phyloP scores from a whole-genome alignment of 1,140 invertebrate species.

The Drosophila arizonae region DNA sequence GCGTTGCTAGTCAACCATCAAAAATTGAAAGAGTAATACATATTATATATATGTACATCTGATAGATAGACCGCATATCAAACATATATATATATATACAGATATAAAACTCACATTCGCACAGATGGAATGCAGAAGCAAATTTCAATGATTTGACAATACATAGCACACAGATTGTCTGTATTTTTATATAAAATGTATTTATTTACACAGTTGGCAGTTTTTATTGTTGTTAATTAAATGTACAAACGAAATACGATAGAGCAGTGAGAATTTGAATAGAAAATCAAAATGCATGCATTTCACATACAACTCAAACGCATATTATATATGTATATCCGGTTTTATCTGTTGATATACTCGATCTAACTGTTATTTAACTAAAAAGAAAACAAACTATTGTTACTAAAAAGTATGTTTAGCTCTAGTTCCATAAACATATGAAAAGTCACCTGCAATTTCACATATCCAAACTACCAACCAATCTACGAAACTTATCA shows the following conservation, averaged over 20 bases:
- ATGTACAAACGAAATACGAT: constrained; percentile 20
- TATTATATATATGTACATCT: constrained; percentile 3
- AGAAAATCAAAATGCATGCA: constrained; percentile 26
- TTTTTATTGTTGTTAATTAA: constrained; percentile 58
- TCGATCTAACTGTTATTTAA: constrained; percentile 1
- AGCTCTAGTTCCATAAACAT: constrained; percentile 41
- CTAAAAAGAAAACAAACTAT: background rate
- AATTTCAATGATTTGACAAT: constrained; percentile 73
- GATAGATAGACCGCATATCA: constrained; percentile 48
- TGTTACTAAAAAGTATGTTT: constrained; percentile 3
- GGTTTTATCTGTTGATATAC: constrained; percentile 10
- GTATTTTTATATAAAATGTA: constrained; percentile 76
- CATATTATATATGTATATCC: constrained; percentile 5
- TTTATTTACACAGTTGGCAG: constrained; percentile 61
- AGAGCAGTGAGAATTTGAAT: background rate
- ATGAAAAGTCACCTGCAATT: constrained; percentile 53
- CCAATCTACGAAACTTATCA: constrained; percentile 25
- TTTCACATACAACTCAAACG: constrained; percentile 28
- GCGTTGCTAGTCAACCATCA: constrained; percentile 34
- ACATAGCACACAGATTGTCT: constrained; percentile 71
- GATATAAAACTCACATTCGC: constrained; percentile 6
- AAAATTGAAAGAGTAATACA: background rate
- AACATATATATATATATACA: constrained; percentile 19
- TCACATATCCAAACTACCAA: constrained; percentile 53
- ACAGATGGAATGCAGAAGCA: constrained; percentile 32